Conservation (phyloP, 2,113 vertebrate species). For the Pseudorectes ferrugineus region DNA sequence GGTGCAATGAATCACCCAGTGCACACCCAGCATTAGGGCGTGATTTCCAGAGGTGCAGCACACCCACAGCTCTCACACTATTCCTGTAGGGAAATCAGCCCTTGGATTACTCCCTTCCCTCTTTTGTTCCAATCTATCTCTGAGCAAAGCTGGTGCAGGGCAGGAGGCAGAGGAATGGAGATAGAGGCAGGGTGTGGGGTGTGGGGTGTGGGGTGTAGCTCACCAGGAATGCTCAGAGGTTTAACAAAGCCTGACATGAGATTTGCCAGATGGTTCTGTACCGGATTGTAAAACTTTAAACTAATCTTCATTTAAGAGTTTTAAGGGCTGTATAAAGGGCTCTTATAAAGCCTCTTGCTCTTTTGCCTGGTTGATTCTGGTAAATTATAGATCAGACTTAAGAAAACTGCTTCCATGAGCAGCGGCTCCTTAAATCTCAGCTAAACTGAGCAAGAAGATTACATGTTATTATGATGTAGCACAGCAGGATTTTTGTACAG, state of each 20-base stretch:
- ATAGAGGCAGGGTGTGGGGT: background rate
- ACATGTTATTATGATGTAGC: conserved; percentile 77
- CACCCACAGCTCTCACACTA: background rate
- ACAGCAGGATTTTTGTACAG: conserved; percentile 69
- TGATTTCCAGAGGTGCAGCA: background rate
- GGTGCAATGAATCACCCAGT: background rate
- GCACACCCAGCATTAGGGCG: background rate
- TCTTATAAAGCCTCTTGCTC: conserved; percentile 72
- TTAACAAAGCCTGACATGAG: conserved; percentile 68
- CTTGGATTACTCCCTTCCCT: background rate
- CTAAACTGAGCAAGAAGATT: conserved; percentile 80
- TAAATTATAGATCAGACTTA: conserved; percentile 78
- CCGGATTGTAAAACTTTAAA: conserved; percentile 76
- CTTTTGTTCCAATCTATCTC: background rate
- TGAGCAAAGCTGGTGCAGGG: background rate
- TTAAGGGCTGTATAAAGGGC: conserved; percentile 70
- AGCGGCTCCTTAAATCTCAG: conserved; percentile 73
- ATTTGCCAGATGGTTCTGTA: conserved; percentile 73
- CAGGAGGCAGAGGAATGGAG: background rate
- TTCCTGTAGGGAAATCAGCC: background rate
- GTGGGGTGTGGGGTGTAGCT: background rate
- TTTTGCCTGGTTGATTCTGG: conserved; percentile 74
- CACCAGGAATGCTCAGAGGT: conserved; percentile 41
- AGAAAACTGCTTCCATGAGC: conserved; percentile 72
- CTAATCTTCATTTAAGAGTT: conserved; percentile 80